phyloP scores from a whole-genome alignment of 64 coral and sea anemone species.

The Catalaphyllia jardinei region DNA sequence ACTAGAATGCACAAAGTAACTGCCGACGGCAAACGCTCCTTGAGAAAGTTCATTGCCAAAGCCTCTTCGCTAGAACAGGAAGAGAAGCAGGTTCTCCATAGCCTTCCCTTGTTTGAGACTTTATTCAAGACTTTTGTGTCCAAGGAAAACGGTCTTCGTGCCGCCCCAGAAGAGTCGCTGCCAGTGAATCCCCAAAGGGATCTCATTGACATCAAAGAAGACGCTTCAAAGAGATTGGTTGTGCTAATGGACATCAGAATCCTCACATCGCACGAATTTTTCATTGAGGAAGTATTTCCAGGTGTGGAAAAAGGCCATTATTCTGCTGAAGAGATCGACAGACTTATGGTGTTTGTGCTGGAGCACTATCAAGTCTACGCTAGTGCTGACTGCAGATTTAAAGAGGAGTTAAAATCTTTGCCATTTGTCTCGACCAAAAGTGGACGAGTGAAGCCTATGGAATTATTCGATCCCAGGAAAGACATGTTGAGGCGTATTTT shows the following conservation, averaged over 20 bases:
- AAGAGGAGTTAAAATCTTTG: slow-evolving; percentile 11
- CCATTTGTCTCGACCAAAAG: slow-evolving; percentile 19
- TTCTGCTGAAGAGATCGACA: slow-evolving; percentile 16
- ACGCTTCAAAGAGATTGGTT: background rate
- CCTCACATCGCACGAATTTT: background rate
- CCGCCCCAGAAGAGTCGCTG: background rate
- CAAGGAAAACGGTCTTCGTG: background rate
- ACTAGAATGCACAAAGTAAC: background rate
- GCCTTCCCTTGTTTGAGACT: slow-evolving; percentile 63
- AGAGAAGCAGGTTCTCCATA: slow-evolving; percentile 14
- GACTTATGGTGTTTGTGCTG: slow-evolving; percentile 46
- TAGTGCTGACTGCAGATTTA: background rate
- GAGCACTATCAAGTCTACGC: slow-evolving; percentile 54
- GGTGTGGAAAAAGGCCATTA: background rate
- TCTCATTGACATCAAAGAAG: slow-evolving; percentile 7
- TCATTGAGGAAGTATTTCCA: slow-evolving; percentile 12
- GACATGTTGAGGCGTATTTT: background rate
- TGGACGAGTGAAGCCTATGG: background rate
- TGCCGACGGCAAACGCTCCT: slow-evolving; percentile 45
- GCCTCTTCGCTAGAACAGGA: background rate
- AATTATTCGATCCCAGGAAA: slow-evolving; percentile 44
- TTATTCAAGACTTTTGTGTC: slow-evolving; percentile 1
- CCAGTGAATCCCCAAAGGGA: background rate
- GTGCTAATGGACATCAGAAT: background rate
- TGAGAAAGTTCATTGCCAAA: slow-evolving; percentile 53